These are phyloP conservation scores for Caenorhabditis briggsae DNA, from an alignment of 1,140 invertebrate genomes.

Conservation along the genomic window DNA sequence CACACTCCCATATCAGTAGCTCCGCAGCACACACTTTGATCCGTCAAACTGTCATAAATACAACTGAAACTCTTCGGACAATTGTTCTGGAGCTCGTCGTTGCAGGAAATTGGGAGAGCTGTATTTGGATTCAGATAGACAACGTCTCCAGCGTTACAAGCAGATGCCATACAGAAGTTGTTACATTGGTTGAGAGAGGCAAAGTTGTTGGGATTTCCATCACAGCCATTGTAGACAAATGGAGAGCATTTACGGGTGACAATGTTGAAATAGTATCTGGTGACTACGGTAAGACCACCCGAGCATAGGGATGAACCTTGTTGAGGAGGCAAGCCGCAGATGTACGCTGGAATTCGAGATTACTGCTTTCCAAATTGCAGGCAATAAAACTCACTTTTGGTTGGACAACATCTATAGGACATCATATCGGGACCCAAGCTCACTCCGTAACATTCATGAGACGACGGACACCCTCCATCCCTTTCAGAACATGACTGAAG, in stretches of 20 bases:
- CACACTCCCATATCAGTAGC: constrained; percentile 67
- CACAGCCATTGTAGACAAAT: constrained; percentile 66
- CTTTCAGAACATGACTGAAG: constrained; percentile 61
- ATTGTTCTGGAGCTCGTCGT: constrained; percentile 67
- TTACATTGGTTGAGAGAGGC: constrained; percentile 63
- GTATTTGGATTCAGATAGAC: constrained; percentile 66
- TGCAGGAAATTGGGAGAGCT: constrained; percentile 61
- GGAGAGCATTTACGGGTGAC: constrained; percentile 64
- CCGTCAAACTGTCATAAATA: constrained; percentile 63
- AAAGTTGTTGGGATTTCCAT: constrained; percentile 67
- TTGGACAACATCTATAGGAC: constrained; percentile 66
- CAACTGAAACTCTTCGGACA: constrained; percentile 68
- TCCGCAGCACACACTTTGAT: constrained; percentile 67
- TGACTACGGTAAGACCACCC: constrained; percentile 64
- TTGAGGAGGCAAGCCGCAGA: constrained; percentile 66
- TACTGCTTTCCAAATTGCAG: too few relatives aligned
- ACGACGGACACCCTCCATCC: constrained; percentile 62
- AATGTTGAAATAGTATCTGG: constrained; percentile 67
- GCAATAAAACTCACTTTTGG: constrained; percentile 50
- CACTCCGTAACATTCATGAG: constrained; percentile 65
- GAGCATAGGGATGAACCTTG: constrained; percentile 65
- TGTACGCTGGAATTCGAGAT: constrained; percentile 66
- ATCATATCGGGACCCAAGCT: constrained; percentile 60
- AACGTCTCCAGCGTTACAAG: constrained; percentile 65
- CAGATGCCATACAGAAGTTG: constrained; percentile 67